Base-by-base conservation (phyloP, 2,888 invertebrate genomes). In the Chromoteleia sp. region DNA sequence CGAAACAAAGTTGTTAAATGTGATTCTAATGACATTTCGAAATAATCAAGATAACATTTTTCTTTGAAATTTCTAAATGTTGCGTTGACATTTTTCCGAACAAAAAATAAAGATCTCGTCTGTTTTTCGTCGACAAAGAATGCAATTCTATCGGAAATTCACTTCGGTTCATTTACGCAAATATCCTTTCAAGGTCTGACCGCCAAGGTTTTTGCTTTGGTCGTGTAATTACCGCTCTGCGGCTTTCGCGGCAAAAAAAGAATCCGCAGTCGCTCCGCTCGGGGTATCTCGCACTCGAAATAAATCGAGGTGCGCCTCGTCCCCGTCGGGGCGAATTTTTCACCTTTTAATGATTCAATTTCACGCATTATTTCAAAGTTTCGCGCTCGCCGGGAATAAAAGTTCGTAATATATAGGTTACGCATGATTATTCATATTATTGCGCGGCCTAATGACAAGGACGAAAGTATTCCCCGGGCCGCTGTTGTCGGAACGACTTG, bases 331-430 rank as follows among this genome's bases (percentile, higher is more conserved):
- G 59, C 25, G 52, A 41, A 68, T 76, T 59, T 68, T 61, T 68
- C 68, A 76, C 15, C 33, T 33, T 61, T 54, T 61, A 76, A 45
- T 61, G 68, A 61, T 70, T 70, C 70, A 54, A 63, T 77, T 77
- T 70, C 43, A 63, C 63, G 43, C 59, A 43, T 73, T 63, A 59
- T 50, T 50, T 33, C 58, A 43, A 59, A 59, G 50, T 75, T 67
- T 67, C 39, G 29, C 14, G 30, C 19, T 65, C 39, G 15, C n/a
- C 30, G 75, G 67, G 59, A 65, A 59, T 67, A 75, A 67, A 56
- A 67, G 50, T 75, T 65, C 50, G 19, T 50, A 50, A 67, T 50
- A 8, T 25, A 71, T 58, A 29, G 65, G 30, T 25, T 12, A 59
- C 41, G 75, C 67, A 43, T 75, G 75, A 67, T 67, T 29, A 75